Base-by-base conservation (phyloP, 2,888 invertebrate genomes). In the Microplitis deprimator region DNA sequence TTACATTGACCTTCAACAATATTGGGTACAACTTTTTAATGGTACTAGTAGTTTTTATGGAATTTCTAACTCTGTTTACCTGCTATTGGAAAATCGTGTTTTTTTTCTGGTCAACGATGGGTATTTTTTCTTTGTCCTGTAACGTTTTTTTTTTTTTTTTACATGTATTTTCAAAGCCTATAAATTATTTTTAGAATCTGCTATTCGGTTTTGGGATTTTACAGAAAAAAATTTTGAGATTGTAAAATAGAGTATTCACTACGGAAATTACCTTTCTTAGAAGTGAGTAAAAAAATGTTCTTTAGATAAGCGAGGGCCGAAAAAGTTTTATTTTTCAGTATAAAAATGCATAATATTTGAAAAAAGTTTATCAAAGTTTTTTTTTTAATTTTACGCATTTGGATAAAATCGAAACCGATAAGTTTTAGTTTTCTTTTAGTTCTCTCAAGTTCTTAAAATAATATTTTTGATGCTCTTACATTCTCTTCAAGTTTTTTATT, bases 1-100 rank as follows among this genome's bases (percentile, higher is more conserved):
- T 72, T 16, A 62, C 40, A 29, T 62, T 62, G 71, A 62, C 71
- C 71, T 72, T 72, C 61, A 40, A 6, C 62, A 39, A 20, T 20
- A 71, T 61, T 62, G 71, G 40, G 38, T 61, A 8, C 17, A 8
- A 41, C 7, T 50, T 39, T 8, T 38, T 8, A 38, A 61, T 29
- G 3, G 39, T 59, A 62, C 20, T 16, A 17, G 16, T 16, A 17
- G 16, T 72, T 72, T 72, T 62, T 62, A n/a, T 62, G 38, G 38
- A 39, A 60, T 60, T 72, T 72, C 20, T 16, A 17, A 68, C 68
- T 40, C 17, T 40, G 7, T 10, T 13, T n/a, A 16, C 7, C 39
- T 41, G 40, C 40, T 39, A 50, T 50, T 50, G 10, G 50, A 50
- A 50, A 50, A 4, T 29, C 29, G 29, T 50, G 50, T 13, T 50